Percentiles rank a stretch among this genome's conserved stretches.
Conservation (phyloP, 2,888 invertebrate genomes). For the Clusia tigrina region DNA sequence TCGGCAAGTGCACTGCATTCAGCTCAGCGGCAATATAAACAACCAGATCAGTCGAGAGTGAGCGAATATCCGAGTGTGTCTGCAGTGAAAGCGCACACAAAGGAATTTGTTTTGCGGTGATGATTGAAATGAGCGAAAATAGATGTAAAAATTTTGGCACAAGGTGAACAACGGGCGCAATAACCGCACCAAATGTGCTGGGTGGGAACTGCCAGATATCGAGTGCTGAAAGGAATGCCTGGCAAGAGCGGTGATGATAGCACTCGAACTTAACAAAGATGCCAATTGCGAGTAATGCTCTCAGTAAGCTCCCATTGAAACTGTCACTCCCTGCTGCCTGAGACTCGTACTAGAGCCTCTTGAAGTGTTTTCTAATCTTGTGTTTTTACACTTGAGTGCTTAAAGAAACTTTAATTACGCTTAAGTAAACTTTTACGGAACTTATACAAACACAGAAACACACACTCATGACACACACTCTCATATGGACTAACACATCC, state of each 20-base stretch:
- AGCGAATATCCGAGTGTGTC: background rate
- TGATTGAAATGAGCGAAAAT: background rate
- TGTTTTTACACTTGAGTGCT: slow-evolving; percentile 49
- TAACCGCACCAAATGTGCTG: background rate
- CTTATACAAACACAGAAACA: too few relatives aligned
- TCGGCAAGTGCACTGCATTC: too few relatives aligned
- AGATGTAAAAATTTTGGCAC: background rate
- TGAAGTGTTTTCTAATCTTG: slow-evolving; percentile 48
- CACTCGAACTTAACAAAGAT: too few relatives aligned
- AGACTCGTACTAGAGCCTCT: too few relatives aligned
- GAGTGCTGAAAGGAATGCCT: too few relatives aligned
- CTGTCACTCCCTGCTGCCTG: background rate
- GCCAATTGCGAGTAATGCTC: too few relatives aligned
- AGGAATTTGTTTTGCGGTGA: background rate
- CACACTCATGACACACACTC: too few relatives aligned
- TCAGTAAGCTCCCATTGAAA: too few relatives aligned
- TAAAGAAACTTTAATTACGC: slow-evolving; percentile 9
- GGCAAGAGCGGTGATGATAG: too few relatives aligned
- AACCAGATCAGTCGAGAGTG: background rate
- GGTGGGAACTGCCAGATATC: too few relatives aligned
- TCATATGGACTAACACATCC: too few relatives aligned
- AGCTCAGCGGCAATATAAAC: background rate
- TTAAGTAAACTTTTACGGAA: slow-evolving; percentile 14
- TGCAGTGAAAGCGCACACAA: too few relatives aligned
- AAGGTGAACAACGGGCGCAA: background rate